Percentiles rank a stretch among this genome's conserved stretches.
These are phyloP conservation scores for Planococcus citri DNA, from an alignment of 1,140 invertebrate species.

Conservation along the genomic window DNA sequence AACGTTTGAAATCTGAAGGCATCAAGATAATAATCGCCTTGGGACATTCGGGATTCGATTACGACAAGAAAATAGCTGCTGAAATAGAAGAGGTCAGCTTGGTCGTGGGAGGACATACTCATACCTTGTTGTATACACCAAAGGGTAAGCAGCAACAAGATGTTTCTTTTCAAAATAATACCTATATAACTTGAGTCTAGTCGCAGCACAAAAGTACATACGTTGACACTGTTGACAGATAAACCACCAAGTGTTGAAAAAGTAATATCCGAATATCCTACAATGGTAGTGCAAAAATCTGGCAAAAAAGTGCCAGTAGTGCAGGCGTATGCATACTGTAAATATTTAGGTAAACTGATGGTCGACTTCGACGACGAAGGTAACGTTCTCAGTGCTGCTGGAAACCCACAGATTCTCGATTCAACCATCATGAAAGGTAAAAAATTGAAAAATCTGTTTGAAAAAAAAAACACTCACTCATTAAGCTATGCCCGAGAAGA, in stretches of 20 bases:
- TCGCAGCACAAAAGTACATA: too few relatives aligned
- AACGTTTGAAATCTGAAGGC: conserved; percentile 44
- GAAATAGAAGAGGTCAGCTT: conserved; percentile 69
- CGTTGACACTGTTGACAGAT: conserved; percentile 33
- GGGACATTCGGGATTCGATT: conserved; percentile 72
- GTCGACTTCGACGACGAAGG: conserved; percentile 59
- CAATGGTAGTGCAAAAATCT: conserved; percentile 49
- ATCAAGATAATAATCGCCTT: conserved; percentile 76
- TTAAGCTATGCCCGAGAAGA: too few relatives aligned
- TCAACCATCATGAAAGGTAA: conserved; percentile 21
- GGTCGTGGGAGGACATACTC: conserved; percentile 76
- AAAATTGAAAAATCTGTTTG: too few relatives aligned
- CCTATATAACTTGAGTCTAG: too few relatives aligned
- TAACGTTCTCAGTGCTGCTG: conserved; percentile 51
- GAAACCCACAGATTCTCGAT: conserved; percentile 69
- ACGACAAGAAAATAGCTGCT: conserved; percentile 62
- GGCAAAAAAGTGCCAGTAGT: conserved; percentile 69
- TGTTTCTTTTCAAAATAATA: too few relatives aligned
- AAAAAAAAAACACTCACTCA: too few relatives aligned
- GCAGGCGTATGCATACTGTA: conserved; percentile 82
- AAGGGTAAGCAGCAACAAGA: too few relatives aligned
- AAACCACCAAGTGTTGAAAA: conserved; percentile 49
- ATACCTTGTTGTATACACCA: conserved; percentile 69
- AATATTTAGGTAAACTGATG: conserved; percentile 71
- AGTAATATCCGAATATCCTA: conserved; percentile 62